These are phyloP conservation scores for Halictus ligatus DNA, from an alignment of 2,888 invertebrate genomes.

Conservation along the genomic window DNA sequence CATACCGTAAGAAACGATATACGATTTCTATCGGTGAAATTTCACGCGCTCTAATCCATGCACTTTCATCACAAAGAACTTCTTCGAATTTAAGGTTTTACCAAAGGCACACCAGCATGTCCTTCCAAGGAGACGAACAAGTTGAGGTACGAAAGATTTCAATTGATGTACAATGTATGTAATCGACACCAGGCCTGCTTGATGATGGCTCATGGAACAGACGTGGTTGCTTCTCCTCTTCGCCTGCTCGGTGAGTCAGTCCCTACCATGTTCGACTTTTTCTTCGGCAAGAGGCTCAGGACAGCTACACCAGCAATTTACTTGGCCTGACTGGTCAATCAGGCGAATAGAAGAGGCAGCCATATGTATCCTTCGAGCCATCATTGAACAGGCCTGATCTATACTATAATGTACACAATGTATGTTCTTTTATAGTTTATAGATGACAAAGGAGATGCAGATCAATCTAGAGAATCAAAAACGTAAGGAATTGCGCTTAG, in stretches of 20 bases:
- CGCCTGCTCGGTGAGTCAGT: no score
- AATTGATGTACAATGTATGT: neutral
- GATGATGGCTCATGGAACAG: no score
- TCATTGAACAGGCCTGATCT: no score
- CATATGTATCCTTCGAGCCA: no score
- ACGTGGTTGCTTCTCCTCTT: no score
- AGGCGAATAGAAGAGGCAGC: no score
- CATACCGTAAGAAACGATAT: neutral
- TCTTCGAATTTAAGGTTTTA: slow-evolving; percentile 72
- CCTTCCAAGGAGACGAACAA: slow-evolving; percentile 78
- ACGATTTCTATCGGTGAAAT: neutral
- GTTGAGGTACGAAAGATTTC: slow-evolving; percentile 73
- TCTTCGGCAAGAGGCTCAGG: no score
- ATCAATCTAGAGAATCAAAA: slow-evolving; percentile 72
- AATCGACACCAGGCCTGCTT: no score
- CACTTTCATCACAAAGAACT: slow-evolving; percentile 15
- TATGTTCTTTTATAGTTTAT: slow-evolving; percentile 61
- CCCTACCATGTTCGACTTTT: no score
- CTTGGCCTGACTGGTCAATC: no score
- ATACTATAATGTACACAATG: neutral
- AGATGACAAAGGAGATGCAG: slow-evolving; percentile 66
- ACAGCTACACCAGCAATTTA: no score
- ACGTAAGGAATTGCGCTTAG: slow-evolving; percentile 66
- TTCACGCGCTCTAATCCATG: neutral
- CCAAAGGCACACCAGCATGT: slow-evolving; percentile 77